A percentile compares a stretch with the other conserved stretches of the same genome.
These are phyloP conservation scores for Ophioderma brevispina DNA, from an alignment of 35 echinoderm and acorn worm species.

Conservation along the genomic window DNA sequence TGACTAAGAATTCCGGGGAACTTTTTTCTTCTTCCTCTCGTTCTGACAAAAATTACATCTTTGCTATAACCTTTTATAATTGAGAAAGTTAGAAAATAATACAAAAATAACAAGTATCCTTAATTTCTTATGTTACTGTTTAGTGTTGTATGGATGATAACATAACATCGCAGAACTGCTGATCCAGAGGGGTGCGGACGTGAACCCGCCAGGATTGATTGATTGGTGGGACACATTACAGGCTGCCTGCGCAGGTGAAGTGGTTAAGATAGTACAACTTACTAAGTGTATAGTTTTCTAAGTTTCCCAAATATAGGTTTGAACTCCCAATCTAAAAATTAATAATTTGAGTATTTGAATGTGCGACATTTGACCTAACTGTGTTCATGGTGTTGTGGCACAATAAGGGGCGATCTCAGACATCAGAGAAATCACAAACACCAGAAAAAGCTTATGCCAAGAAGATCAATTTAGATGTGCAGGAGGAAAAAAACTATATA, in stretches of 20 bases:
- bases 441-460: not conserved
- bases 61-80: too few species aligned
- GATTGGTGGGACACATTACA: slow-evolving; percentile 91
- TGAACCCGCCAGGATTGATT: slow-evolving; percentile 75
- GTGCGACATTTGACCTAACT: not conserved
- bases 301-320: slow-evolving; percentile 14
- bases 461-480: not conserved
- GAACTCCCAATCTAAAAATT: too few species aligned
- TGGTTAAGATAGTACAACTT: slow-evolving; percentile 83
- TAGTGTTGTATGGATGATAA: not conserved
- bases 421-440: too few species aligned
- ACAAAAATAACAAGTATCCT: too few species aligned
- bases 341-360: not conserved
- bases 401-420: too few species aligned
- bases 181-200: slow-evolving; percentile 67
- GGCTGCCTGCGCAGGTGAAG: slow-evolving; percentile 84
- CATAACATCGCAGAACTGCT: not conserved
- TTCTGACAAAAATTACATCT: too few species aligned
- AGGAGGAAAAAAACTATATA: not conserved
- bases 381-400: not conserved
- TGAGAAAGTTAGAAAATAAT: too few species aligned
- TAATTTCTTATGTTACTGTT: not conserved
- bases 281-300: slow-evolving; percentile 62
- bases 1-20: too few species aligned
- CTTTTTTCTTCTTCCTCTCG: too few species aligned